Conservation (phyloP, 2,797 vertebrate genomes). For the Enteromius fasciolatus region DNA sequence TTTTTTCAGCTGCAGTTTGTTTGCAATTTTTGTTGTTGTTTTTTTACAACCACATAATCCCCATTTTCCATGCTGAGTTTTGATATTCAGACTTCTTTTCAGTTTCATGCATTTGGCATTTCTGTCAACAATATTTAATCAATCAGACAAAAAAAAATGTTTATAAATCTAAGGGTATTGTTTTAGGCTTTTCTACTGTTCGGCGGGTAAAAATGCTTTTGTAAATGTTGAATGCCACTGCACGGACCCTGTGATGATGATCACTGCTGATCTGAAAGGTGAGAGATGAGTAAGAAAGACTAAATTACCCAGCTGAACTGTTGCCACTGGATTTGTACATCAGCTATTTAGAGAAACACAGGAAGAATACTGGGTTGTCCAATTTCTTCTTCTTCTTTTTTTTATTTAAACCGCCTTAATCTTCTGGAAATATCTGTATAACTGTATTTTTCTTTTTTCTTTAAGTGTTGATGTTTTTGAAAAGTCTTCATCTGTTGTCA, state of each 20-base stretch:
- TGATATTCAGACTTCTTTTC: constrained; percentile 67
- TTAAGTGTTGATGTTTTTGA: constrained; percentile 77
- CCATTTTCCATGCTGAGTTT: constrained; percentile 58
- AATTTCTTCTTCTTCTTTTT: constrained; percentile 65
- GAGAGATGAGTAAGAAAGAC: constrained; percentile 73
- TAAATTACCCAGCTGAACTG: constrained; percentile 75
- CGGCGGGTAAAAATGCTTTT: constrained; percentile 75
- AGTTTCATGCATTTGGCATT: constrained; percentile 71
- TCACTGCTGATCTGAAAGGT: constrained; percentile 45
- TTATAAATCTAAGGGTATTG: constrained; percentile 68
- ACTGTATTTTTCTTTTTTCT: constrained; percentile 76
- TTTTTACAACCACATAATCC: constrained; percentile 62
- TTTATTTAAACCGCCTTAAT: constrained; percentile 84
- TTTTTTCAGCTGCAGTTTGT: constrained; percentile 68
- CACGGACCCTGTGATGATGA: constrained; percentile 63
- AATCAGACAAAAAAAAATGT: constrained; percentile 67
- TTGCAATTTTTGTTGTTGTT: constrained; percentile 59
- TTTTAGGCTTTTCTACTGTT: constrained; percentile 73
- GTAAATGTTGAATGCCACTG: constrained; percentile 73
- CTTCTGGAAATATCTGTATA: constrained; percentile 78
- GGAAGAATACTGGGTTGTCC: constrained; percentile 71
- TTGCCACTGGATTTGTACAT: constrained; percentile 81
- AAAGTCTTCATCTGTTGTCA: constrained; percentile 75
- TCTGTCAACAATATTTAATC: constrained; percentile 67
- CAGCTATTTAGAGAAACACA: constrained; percentile 66